Evolutionary conservation across 2,888 invertebrate species (phyloP), one percentile per base, ranked within the genome.

Genomic region (Microplitis manilae): DNA sequence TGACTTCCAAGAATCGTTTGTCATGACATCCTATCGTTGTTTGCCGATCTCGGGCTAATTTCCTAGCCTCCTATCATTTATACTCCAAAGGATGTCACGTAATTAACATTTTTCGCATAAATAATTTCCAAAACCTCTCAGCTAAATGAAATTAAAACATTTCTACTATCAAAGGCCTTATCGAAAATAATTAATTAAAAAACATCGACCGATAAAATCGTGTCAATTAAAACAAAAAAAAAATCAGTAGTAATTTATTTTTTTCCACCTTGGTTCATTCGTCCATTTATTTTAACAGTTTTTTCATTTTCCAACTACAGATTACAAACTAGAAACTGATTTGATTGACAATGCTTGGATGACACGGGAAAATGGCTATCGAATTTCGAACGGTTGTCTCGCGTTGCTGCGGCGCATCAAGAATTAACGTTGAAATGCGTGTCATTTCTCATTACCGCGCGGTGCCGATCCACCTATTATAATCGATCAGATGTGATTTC

Each of bases 401-500:
- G 76, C 73, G 64, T 50, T 50, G 50, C 50, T 8, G 8, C 50
- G 13, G 8, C 13, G 50, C 50, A 50, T 50, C 50, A 50, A 8
- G 82, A 83, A 82, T 86, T 85, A 84, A 81, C 83, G 83, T 83
- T 86, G 85, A 86, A 85, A 86, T 85, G 82, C 82, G 78, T 85
- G 86, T 85, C 86, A 83, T 85, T 86, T 85, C 86, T 81, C 84
- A 85, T 83, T 86, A 85, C 82, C 83, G 80, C 82, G 80, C 81
- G 79, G 83, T 83, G 83, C 83, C 86, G 85, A 86, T 85, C 83
- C 82, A 81, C 79, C 84, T 84, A 85, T 86, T 86, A 85, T 87
- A 87, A 87, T 87, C 86, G 86, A 86, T 87, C 87, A 83, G 82
- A 83, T 86, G 85, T 84, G 86, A 87, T 87, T 86, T 85, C 84